Evolutionary conservation across 2,113 vertebrate species (phyloP).

Genomic region (human (Homo sapiens)): GRCh38 chrX:93673001-93673500

Average conservation of each 20-base stretch:
- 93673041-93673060: constrained; percentile 12
- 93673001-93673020: constrained; percentile 88
- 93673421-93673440: background rate
- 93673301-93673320: constrained; percentile 59
- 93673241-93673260: constrained; percentile 50
- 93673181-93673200: constrained; percentile 6
- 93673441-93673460: background rate
- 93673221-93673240: constrained; percentile 39
- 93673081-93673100: background rate
- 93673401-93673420: background rate
- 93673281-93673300: constrained; percentile 52
- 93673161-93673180: background rate
- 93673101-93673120: background rate
- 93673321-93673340: constrained; percentile 22
- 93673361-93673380: constrained; percentile 61
- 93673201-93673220: constrained; percentile 63
- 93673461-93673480: background rate
- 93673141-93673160: background rate
- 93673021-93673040: background rate
- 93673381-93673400: background rate
- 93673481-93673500: background rate
- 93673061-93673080: constrained; percentile 40
- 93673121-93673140: background rate
- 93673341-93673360: constrained; percentile 46
- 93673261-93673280: constrained; percentile 39